phyloP scores from a whole-genome alignment of 2,888 invertebrate genomes.

The Lycophotia porphyrea region DNA sequence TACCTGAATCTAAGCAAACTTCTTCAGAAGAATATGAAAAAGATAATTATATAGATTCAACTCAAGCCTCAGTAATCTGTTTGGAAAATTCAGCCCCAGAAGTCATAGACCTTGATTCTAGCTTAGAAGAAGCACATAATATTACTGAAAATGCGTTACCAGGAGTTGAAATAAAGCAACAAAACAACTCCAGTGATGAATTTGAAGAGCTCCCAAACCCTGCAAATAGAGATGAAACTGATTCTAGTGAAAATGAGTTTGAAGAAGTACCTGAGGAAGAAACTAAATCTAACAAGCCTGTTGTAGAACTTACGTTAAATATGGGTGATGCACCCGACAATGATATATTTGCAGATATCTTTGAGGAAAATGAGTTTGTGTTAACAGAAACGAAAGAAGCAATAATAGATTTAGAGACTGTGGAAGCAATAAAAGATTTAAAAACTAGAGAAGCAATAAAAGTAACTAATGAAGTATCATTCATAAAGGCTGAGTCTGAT shows the following conservation, averaged over 20 bases:
- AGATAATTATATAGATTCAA: constrained; percentile 66
- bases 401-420: constrained; percentile 25
- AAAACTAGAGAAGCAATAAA: constrained; percentile 25
- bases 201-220: constrained; percentile 41
- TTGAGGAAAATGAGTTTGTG: constrained; percentile 71
- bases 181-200: constrained; percentile 48
- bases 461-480: constrained; percentile 30
- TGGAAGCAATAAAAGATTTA: constrained; percentile 18
- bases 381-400: constrained; percentile 15
- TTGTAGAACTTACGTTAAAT: constrained; percentile 86
- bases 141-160: constrained; percentile 1
- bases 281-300: constrained; percentile 76
- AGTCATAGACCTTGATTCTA: constrained; percentile 78
- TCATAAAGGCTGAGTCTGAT: constrained; percentile 36
- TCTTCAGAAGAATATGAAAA: constrained; percentile 32
- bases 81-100: constrained; percentile 75
- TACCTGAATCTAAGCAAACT: constrained; percentile 45
- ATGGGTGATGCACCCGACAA: constrained; percentile 83
- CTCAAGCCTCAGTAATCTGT: constrained; percentile 78
- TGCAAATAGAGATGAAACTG: constrained; percentile 65
- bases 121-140: constrained; percentile 70
- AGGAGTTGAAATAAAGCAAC: constrained; percentile 40
- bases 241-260: constrained; percentile 88
- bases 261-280: constrained; percentile 87
- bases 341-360: constrained; percentile 94